Evolutionary conservation across 2,113 vertebrate genomes (phyloP), one percentile per base, ranked within the genome.

Genomic region (Polypterus bichir): DNA sequence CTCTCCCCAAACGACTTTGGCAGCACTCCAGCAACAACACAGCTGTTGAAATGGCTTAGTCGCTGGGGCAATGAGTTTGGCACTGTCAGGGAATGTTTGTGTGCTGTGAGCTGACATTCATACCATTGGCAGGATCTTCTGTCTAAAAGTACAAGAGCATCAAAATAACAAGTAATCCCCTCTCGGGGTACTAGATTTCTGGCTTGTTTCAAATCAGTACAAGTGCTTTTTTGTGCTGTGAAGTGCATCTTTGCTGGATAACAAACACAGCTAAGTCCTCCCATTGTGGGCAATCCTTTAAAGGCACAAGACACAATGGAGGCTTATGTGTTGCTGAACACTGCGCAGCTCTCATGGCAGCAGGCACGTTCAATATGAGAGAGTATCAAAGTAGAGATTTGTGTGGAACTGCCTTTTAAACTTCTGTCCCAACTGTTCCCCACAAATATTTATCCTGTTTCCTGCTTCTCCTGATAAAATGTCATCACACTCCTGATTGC

Each of bases 31-130:
- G 85, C 76, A 82, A 87, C 82, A 87, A 84, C 88, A 85, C 86
- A 87, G 85, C 87, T 88, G 85, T 81, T 83, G 83, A 87, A 82
- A 76, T 80, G 84, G 84, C 83, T 89, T 83, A 79, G 87, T 92
- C 78, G 79, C 86, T 73, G 57, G 81, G 87, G 88, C 69, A 46
- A 86, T 85, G 77, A 77, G 71, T 59, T 65, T 72, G 69, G 77
- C 68, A 65, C 64, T 60, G 62, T 10, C 57, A 49, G 62, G 82
- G 84, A 88, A 87, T 85, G 79, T 79, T 75, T 71, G 79, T 73
- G 68, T 69, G 69, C 71, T 67, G 73, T 46, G 74, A 77, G 75
- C 74, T 79, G 81, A 82, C 81, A 75, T 85, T 83, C 66, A 75
- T 73, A 71, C 72, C 65, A 58, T 76, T 63, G 64, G 76, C 73